Base-by-base conservation (phyloP, 2,113 vertebrate genomes). In the Lontra canadensis region DNA sequence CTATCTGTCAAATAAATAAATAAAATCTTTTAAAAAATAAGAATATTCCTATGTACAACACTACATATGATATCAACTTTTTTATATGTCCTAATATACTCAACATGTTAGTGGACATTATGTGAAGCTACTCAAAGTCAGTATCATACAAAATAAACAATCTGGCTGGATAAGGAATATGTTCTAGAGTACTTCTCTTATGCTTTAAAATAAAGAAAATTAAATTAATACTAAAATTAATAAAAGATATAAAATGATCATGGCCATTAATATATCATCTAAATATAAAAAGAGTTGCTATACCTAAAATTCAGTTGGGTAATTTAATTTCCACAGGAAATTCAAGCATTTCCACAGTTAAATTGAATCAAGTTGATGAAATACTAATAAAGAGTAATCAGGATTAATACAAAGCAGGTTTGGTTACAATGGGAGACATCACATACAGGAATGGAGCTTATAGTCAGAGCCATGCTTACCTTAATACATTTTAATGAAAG, bases 301-400 rank as follows among this genome's bases (percentile, higher is more conserved):
- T 82, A 74, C 17, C 49, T 92, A 87, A 67, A 93, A 91, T 87
- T 96, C 39, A 84, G 82, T 86, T 80, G 18, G 44, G 25, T 67
- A 76, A 96, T 95, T 95, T 85, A 94, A 95, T 92, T 97, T 97
- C 84, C 82, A 92, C 25, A 95, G 91, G 88, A 93, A 97, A 84
- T 93, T 69, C 29, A 97, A 96, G 31, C 3, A 87, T 94, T 97
- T 95, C 85, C 80, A 59, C 13, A 81, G 34, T 93, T 81, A 69
- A 97, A 95, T 96, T 94, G 73, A 97, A 94, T 96, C 59, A 82
- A 92, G 71, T 55, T 93, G 82, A 86, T 83, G 74, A 97, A 95
- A 96, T 67, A 74, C 31, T 47, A 89, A 89, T n/a, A 87, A 96
- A 76, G 15, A 42, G 73, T 71, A 95, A 79, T 15, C 61, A 96